phyloP scores from a whole-genome alignment of 2,888 invertebrate genomes.

The Elysia crispata region DNA sequence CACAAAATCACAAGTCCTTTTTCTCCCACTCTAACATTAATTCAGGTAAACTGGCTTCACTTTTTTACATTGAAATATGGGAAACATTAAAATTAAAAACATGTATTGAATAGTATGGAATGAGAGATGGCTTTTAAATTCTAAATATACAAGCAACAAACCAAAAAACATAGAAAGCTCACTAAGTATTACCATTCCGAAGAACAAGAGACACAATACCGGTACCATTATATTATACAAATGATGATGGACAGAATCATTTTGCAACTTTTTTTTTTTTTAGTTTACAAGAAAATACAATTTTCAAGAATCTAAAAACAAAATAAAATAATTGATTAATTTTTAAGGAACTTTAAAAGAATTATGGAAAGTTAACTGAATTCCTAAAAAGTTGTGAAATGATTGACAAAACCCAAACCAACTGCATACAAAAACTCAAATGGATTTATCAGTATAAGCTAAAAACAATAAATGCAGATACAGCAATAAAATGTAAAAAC shows the following conservation, averaged over 20 bases:
- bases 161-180: neutral
- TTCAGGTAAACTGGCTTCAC: no score
- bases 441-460: neutral
- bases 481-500: slow-evolving; percentile 3
- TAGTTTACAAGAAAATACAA: no score
- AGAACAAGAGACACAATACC: slow-evolving; percentile 9
- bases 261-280: neutral
- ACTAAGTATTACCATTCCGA: neutral
- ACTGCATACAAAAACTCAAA: neutral
- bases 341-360: no score
- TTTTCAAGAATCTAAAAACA: no score
- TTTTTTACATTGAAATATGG: no score
- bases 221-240: neutral
- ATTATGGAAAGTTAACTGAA: no score
- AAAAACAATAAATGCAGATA: neutral
- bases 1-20: no score
- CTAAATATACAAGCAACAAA: slow-evolving; percentile 13
- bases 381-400: no score
- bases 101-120: slow-evolving; percentile 6
- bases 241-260: neutral
- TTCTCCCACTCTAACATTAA: no score
- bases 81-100: slow-evolving; percentile 17
- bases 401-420: neutral
- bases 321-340: no score
- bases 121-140: slow-evolving; percentile 1